These are phyloP conservation scores for Melopsittacus undulatus DNA, from an alignment of 2,797 vertebrate genomes.

Conservation along the genomic window DNA sequence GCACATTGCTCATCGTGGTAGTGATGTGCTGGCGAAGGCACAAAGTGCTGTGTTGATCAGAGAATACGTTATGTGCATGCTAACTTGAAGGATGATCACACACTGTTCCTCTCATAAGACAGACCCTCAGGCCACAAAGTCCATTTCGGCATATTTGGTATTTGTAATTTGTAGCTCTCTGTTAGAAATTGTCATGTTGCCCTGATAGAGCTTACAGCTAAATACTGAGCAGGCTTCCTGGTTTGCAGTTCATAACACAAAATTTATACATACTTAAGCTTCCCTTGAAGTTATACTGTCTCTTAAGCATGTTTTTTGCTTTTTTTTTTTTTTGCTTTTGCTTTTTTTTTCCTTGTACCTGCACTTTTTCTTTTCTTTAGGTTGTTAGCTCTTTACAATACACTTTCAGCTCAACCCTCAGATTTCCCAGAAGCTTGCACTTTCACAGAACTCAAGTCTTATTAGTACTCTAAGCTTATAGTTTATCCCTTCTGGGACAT, in stretches of 20 bases:
- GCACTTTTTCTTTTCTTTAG: background rate
- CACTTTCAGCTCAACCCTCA: background rate
- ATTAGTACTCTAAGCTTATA: slow-evolving; percentile 8
- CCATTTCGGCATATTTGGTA: slow-evolving; percentile 28
- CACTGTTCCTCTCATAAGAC: slow-evolving; percentile 31
- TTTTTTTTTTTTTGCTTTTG: background rate
- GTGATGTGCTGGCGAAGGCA: slow-evolving; percentile 17
- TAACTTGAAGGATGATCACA: slow-evolving; percentile 53
- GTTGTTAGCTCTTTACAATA: background rate
- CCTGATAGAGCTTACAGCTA: background rate
- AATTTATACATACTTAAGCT: background rate
- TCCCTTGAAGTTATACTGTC: background rate
- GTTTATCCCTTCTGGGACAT: slow-evolving; percentile 14
- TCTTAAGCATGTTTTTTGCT: background rate
- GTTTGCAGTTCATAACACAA: background rate
- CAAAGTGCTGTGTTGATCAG: slow-evolving; percentile 41
- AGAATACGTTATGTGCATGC: slow-evolving; percentile 32
- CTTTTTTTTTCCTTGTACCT: background rate
- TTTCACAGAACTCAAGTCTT: background rate
- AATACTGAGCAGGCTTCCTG: background rate
- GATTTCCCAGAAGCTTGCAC: slow-evolving; percentile 40
- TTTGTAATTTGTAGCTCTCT: slow-evolving; percentile 19
- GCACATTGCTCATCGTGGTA: background rate
- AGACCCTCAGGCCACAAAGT: slow-evolving; percentile 43
- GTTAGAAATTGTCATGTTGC: slow-evolving; percentile 5